Evolutionary conservation across 2,113 vertebrate genomes (phyloP).

Genomic region (Chionomys nivalis): DNA sequence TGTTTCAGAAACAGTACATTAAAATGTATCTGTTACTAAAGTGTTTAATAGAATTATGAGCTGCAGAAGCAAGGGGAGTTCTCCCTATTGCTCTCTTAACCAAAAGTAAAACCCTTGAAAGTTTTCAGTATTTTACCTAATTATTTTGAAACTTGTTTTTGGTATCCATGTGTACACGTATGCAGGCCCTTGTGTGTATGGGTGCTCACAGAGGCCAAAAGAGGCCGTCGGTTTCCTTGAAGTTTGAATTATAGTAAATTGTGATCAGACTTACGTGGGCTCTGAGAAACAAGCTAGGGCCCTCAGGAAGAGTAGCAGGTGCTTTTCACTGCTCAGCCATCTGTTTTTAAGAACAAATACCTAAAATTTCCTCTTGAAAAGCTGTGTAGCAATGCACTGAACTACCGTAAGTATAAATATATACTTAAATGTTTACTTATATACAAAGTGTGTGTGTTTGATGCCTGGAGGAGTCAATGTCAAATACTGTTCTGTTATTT

Average conservation of each 20-base stretch:
- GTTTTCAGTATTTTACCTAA: neutral
- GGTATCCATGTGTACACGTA: neutral
- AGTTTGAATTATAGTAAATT: neutral
- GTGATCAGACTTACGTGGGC: neutral
- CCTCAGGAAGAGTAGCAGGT: neutral
- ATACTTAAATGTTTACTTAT: too few relatives aligned
- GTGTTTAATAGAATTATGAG: neutral
- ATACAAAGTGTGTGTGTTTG: neutral
- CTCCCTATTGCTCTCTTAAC: neutral
- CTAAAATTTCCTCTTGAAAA: slow-evolving; percentile 24
- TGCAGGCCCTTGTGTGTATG: neutral
- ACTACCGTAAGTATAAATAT: too few relatives aligned
- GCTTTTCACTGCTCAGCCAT: neutral
- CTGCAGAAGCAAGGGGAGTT: neutral
- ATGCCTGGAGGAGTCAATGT: neutral
- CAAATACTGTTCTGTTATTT: neutral
- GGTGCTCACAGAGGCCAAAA: neutral
- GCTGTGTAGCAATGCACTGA: neutral
- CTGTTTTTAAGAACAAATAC: neutral
- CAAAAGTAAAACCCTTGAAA: slow-evolving; percentile 17
- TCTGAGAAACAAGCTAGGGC: neutral
- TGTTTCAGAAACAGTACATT: slow-evolving; percentile 39
- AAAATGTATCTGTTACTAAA: neutral
- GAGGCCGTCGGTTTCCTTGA: neutral
- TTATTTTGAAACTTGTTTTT: neutral